A percentile compares a stretch with the other conserved stretches of the same genome.
Conservation (phyloP, 2,888 invertebrate species). For the Cataglyphis albicans region DNA sequence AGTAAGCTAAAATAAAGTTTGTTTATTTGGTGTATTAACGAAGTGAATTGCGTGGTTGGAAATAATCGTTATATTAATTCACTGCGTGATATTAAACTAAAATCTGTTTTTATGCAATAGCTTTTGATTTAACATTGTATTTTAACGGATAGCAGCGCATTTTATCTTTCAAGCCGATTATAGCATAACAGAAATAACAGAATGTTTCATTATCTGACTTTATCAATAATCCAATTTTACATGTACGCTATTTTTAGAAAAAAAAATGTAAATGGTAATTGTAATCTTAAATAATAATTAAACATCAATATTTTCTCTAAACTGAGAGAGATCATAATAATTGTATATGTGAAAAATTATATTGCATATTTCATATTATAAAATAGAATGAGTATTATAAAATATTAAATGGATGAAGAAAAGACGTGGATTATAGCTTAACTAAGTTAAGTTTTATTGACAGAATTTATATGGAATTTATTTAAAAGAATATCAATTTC, state of each 20-base stretch:
- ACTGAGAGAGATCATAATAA: neutral
- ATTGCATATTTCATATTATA: neutral
- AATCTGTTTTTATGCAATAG: conserved; percentile 5
- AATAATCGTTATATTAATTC: conserved; percentile 25
- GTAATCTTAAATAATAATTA: neutral
- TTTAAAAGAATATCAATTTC: no score
- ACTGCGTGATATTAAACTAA: neutral
- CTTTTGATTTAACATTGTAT: conserved; percentile 19
- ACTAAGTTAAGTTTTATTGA: neutral
- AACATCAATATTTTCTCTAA: neutral
- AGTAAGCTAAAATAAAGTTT: conserved; percentile 14
- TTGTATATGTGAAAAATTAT: neutral
- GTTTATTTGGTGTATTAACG: neutral
- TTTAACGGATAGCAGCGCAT: neutral
- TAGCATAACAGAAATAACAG: neutral
- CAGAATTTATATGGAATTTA: no score
- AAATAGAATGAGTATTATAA: neutral
- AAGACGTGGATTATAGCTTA: neutral
- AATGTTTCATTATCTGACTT: conserved; percentile 8
- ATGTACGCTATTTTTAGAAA: neutral
- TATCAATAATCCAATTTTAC: conserved; percentile 1
- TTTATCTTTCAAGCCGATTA: conserved; percentile 25
- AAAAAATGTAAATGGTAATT: neutral
- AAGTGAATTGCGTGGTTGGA: neutral
- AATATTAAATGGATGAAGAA: neutral